A percentile compares a stretch with the other conserved stretches of the same genome.
These are phyloP conservation scores for Panthera leo DNA, from an alignment of 2,113 vertebrate species.

Conservation along the genomic window DNA sequence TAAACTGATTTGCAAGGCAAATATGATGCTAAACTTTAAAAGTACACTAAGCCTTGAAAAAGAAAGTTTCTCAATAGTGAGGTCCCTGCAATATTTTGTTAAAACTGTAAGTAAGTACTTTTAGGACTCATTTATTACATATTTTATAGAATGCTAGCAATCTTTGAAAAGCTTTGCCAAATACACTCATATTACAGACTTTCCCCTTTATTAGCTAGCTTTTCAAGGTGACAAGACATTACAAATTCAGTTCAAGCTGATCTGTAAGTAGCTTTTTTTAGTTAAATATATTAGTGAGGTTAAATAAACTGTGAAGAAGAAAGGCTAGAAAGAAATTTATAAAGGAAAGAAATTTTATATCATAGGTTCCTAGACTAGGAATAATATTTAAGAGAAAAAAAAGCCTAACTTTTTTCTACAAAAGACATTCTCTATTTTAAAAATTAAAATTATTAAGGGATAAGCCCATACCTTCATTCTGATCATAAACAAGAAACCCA, in stretches of 20 bases:
- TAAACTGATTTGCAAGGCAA: background rate
- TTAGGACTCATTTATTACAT: background rate
- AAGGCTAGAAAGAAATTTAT: background rate
- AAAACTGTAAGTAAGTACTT: background rate
- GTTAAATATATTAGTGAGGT: background rate
- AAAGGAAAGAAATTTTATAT: background rate
- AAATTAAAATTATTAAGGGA: conserved; percentile 16
- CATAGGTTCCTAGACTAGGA: background rate
- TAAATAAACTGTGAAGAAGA: background rate
- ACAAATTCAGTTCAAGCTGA: background rate
- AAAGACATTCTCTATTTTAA: background rate
- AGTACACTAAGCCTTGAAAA: background rate
- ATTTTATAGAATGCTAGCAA: background rate
- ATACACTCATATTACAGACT: background rate
- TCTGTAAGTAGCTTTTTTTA: background rate
- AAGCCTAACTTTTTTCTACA: background rate
- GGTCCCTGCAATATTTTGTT: background rate
- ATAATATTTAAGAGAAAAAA: background rate
- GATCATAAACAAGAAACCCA: background rate
- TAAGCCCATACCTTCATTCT: background rate
- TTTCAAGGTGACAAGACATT: background rate
- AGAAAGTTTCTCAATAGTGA: background rate
- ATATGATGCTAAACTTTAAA: conserved; percentile 6
- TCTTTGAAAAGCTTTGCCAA: background rate
- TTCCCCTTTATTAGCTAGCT: background rate